Conservation (phyloP, 2,888 invertebrate species). For the Crocallis elinguaria region DNA sequence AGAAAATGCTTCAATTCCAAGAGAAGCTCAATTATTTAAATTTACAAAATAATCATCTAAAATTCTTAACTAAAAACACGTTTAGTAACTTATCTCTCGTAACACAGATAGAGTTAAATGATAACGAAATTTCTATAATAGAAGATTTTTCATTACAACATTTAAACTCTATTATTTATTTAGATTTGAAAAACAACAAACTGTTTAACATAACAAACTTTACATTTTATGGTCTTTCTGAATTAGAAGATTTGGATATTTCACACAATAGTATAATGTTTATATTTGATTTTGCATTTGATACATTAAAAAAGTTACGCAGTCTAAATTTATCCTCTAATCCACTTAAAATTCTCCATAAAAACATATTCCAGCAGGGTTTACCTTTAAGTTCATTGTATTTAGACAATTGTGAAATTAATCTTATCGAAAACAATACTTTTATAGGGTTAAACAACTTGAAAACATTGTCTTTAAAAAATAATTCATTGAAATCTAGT, state of each 20-base stretch:
- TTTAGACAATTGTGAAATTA: slow-evolving; percentile 90
- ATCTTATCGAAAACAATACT: slow-evolving; percentile 89
- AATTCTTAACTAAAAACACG: slow-evolving; percentile 87
- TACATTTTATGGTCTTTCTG: slow-evolving; percentile 90
- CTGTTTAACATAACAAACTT: slow-evolving; percentile 88
- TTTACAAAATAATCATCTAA: slow-evolving; percentile 91
- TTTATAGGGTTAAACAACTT: slow-evolving; percentile 91
- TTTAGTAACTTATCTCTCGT: slow-evolving; percentile 91
- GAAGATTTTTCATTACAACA: slow-evolving; percentile 92
- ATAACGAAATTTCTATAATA: slow-evolving; percentile 91
- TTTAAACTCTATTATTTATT: slow-evolving; percentile 89
- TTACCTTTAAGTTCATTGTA: slow-evolving; percentile 89
- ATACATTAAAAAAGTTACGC: slow-evolving; percentile 90
- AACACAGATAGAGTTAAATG: slow-evolving; percentile 90
- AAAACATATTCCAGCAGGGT: slow-evolving; percentile 90
- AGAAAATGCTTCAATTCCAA: slow-evolving; percentile 90
- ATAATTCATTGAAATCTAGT: slow-evolving; percentile 88
- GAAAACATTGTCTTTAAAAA: slow-evolving; percentile 90
- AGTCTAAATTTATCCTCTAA: slow-evolving; percentile 92
- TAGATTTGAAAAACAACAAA: slow-evolving; percentile 91
- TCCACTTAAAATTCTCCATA: slow-evolving; percentile 88
- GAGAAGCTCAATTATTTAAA: slow-evolving; percentile 93
- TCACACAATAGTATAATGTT: slow-evolving; percentile 88
- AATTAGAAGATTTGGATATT: slow-evolving; percentile 91
- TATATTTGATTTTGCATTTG: slow-evolving; percentile 90